Conservation (phyloP, 2,888 invertebrate genomes). For the Bombylius discolor region DNA sequence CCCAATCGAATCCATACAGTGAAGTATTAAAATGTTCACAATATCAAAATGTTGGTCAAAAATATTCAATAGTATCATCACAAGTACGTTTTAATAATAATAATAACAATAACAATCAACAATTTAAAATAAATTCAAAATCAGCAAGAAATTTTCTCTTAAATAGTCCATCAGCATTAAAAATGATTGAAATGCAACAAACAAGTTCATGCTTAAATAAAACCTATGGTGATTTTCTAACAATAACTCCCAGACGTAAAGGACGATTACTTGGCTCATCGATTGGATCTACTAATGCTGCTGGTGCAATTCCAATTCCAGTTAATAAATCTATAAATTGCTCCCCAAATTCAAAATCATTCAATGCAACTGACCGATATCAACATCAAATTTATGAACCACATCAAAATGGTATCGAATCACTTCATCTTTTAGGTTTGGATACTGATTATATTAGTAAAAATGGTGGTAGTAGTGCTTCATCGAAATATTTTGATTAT, state of each 20-base stretch:
- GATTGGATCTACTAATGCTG: slow-evolving; percentile 3
- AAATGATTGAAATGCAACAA: slow-evolving; percentile 11
- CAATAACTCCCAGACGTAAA: slow-evolving; percentile 27
- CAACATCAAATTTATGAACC: slow-evolving; percentile 17
- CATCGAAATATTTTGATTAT: slow-evolving; percentile 24
- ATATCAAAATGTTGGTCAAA: slow-evolving; percentile 5
- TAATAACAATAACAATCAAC: not conserved
- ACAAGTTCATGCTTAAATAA: slow-evolving; percentile 22
- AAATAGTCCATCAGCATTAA: slow-evolving; percentile 5
- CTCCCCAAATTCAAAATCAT: not conserved
- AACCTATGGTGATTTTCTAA: slow-evolving; percentile 29
- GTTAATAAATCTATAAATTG: slow-evolving; percentile 2
- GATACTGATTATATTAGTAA: slow-evolving; percentile 15
- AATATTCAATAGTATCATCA: not conserved
- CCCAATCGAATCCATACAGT: slow-evolving; percentile 30
- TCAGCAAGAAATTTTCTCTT: slow-evolving; percentile 3
- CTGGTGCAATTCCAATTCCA: not conserved
- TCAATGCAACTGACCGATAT: slow-evolving; percentile 14
- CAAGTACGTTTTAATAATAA: not conserved
- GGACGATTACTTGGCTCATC: slow-evolving; percentile 19
- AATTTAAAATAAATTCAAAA: not conserved
- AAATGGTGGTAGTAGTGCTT: slow-evolving; percentile 13
- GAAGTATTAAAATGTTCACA: slow-evolving; percentile 26
- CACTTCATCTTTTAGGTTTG: slow-evolving; percentile 24
- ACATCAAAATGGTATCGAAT: slow-evolving; percentile 26